Evolutionary conservation across 2,797 vertebrate species (phyloP).

Genomic region (Diglossa cyanea): DNA sequence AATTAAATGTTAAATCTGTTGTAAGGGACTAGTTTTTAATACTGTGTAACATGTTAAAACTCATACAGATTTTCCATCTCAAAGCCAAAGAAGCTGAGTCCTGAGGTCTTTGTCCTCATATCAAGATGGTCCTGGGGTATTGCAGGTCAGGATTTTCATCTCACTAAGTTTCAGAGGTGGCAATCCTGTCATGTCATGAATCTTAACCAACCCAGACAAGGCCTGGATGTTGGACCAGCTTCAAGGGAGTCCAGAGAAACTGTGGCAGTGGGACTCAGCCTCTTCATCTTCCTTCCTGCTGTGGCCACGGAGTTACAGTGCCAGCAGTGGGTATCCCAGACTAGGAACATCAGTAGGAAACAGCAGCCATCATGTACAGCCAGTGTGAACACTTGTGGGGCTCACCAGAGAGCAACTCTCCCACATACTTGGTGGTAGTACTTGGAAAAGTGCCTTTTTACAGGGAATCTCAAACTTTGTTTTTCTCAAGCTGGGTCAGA

Average conservation of each 20-base stretch:
- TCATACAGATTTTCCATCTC: neutral
- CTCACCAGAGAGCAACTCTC: neutral
- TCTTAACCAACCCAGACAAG: neutral
- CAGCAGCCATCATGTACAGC: neutral
- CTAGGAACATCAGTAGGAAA: neutral
- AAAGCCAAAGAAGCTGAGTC: neutral
- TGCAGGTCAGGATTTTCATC: neutral
- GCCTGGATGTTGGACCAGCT: neutral
- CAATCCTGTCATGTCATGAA: neutral
- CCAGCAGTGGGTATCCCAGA: neutral
- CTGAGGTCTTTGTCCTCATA: neutral
- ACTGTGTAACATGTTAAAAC: neutral
- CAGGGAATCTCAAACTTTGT: neutral
- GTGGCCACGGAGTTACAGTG: rapidly evolving
- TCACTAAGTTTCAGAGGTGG: neutral
- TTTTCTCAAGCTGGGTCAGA: slow-evolving; percentile 18
- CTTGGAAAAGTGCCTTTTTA: neutral
- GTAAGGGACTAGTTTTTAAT: neutral
- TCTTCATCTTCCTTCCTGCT: neutral
- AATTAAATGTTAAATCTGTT: slow-evolving; percentile 8
- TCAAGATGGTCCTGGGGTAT: neutral
- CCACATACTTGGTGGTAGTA: neutral
- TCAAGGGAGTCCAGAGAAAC: neutral
- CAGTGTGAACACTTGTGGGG: neutral
- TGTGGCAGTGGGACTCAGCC: neutral